Evolutionary conservation across 2,797 vertebrate genomes (phyloP), one percentile per base, ranked within the genome.

Genomic region (Hylomyscus alleni): DNA sequence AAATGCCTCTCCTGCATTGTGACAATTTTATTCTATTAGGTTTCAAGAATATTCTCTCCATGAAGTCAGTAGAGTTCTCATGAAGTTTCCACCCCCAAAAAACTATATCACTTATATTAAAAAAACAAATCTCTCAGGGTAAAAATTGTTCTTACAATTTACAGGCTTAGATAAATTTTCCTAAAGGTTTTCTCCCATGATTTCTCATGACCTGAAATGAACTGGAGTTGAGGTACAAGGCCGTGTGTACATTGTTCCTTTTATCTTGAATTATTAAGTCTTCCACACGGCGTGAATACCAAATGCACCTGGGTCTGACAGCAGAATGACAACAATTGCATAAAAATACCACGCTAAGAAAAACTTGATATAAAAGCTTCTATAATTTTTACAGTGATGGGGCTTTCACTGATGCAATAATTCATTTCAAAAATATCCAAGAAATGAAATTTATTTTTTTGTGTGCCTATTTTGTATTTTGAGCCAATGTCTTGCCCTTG

Each of bases 1-100:
- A 86, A 96, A 94, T 82, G n/a, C 6, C 40, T 96, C 65, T 17
- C 50, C 29, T 93, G 14, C 15, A 52, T 40, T 67, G 50, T 93
- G 67, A 60, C 40, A 93, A 62, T 87, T 89, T 91, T 82, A 93
- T 85, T 84, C 13, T 85, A 77, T 50, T 76, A 90, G 0, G 10
- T 89, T 97, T 89, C 65, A 92, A 92, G 24, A 95, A 89, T 91
- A 60, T 80, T 90, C 44, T 88, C 47, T 44, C 54, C n/a, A 78
- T 26, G 86, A 91, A 91, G 6, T 34, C 52, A 84, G 72, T 72
- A 31, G 19, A 95, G 77, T 75, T 75, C 17, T 77, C 56, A 86
- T 54, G 40, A 93, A 91, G 52, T 80, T 94, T 95, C 31, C 20
- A 37, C n/a, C 50, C 44, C 44, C 44, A 44, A 44, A 44, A 44